Conservation (phyloP, 2,113 vertebrate species). For the Redunca redunca region DNA sequence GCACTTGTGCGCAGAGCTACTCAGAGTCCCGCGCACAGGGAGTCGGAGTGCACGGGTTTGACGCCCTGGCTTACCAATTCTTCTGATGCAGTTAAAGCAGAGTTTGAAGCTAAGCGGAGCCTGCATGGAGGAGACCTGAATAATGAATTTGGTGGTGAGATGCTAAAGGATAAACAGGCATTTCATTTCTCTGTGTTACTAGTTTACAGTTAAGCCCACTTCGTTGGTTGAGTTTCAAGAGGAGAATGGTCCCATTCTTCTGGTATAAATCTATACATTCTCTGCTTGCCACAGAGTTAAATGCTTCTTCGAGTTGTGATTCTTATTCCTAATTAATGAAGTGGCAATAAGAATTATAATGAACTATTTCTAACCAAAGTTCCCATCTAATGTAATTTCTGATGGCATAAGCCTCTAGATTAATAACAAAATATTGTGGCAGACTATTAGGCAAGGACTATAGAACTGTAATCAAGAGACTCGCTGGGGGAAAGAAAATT, state of each 20-base stretch:
- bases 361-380: not conserved
- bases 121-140: not conserved
- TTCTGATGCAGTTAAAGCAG: not conserved
- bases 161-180: not conserved
- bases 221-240: not conserved
- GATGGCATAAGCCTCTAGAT: not conserved
- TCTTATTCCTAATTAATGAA: not conserved
- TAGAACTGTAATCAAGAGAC: not conserved
- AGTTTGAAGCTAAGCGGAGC: not conserved
- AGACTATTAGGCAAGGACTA: not conserved
- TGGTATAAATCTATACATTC: not conserved
- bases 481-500: not conserved
- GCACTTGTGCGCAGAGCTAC: not conserved
- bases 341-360: not conserved
- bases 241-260: not conserved
- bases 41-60: not conserved
- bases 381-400: not conserved
- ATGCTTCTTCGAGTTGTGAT: not conserved
- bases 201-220: not conserved
- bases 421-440: not conserved
- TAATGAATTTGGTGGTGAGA: not conserved
- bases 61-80: not conserved
- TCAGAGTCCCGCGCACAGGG: rapidly evolving
- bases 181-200: not conserved
- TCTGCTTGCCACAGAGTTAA: not conserved